Evolutionary conservation across 2,888 invertebrate genomes (phyloP).

Genomic region (Sarcophaga variegata): DNA sequence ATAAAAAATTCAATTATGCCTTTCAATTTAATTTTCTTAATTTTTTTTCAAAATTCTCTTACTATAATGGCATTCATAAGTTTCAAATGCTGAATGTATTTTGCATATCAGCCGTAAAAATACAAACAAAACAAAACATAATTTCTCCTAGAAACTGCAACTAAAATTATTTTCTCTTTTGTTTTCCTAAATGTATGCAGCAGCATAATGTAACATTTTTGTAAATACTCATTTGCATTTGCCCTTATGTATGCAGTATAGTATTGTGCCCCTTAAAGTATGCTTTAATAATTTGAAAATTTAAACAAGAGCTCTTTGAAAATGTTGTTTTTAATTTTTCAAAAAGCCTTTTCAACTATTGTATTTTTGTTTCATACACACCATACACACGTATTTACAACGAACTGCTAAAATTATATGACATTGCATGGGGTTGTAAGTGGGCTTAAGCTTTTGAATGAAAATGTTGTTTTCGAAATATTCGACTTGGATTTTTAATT

Average conservation of each 20-base stretch:
- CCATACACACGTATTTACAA: background rate
- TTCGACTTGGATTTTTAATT: constrained; percentile 63
- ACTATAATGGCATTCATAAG: too few relatives aligned
- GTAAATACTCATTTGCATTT: background rate
- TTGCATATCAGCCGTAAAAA: too few relatives aligned
- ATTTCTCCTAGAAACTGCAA: too few relatives aligned
- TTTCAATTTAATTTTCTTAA: too few relatives aligned
- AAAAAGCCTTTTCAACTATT: constrained; percentile 26
- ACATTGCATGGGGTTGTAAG: background rate
- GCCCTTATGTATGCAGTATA: too few relatives aligned
- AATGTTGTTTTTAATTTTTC: constrained; percentile 40
- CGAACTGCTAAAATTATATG: background rate
- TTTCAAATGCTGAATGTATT: too few relatives aligned
- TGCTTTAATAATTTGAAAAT: constrained; percentile 7
- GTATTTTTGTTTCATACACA: constrained; percentile 8
- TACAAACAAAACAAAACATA: too few relatives aligned
- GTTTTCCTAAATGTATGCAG: background rate
- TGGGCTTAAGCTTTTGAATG: too few relatives aligned
- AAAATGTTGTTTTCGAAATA: constrained; percentile 42
- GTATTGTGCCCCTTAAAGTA: background rate
- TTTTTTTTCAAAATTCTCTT: too few relatives aligned
- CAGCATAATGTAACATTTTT: background rate
- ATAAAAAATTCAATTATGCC: too few relatives aligned
- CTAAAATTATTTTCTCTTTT: too few relatives aligned
- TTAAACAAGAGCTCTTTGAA: constrained; percentile 19